Evolutionary conservation across 2,797 vertebrate genomes (phyloP).

Genomic region (Silurus aristotelis): DNA sequence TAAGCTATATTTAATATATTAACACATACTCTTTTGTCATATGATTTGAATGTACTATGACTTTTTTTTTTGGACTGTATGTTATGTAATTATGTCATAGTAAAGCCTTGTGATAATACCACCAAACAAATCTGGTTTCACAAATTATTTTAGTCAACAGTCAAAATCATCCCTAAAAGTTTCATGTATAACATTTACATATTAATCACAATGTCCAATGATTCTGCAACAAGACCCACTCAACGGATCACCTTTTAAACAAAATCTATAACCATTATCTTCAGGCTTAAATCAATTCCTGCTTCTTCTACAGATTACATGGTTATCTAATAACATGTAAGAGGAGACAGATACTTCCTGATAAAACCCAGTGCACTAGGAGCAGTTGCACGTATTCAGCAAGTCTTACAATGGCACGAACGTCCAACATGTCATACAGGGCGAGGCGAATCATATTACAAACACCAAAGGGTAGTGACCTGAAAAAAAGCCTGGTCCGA

Average conservation of each 20-base stretch:
- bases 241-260: neutral
- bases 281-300: neutral
- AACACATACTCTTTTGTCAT: neutral
- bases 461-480: slow-evolving; percentile 8
- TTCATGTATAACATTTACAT: neutral
- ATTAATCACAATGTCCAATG: neutral
- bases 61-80: neutral
- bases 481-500: slow-evolving; percentile 3
- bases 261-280: neutral
- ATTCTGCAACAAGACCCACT: neutral
- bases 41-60: neutral
- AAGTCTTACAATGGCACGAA: slow-evolving; percentile 22
- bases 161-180: neutral
- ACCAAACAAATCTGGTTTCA: too few species aligned
- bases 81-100: neutral
- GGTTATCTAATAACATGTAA: neutral
- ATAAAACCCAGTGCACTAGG: slow-evolving; percentile 7
- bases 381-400: neutral
- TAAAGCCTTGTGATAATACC: neutral
- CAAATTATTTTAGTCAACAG: too few species aligned
- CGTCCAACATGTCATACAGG: neutral
- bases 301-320: neutral
- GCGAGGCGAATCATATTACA: slow-evolving; percentile 27
- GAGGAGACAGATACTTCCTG: slow-evolving; percentile 11
- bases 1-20: neutral